Base-by-base conservation (phyloP, 2,888 invertebrate species). In the Cephus spinipes region DNA sequence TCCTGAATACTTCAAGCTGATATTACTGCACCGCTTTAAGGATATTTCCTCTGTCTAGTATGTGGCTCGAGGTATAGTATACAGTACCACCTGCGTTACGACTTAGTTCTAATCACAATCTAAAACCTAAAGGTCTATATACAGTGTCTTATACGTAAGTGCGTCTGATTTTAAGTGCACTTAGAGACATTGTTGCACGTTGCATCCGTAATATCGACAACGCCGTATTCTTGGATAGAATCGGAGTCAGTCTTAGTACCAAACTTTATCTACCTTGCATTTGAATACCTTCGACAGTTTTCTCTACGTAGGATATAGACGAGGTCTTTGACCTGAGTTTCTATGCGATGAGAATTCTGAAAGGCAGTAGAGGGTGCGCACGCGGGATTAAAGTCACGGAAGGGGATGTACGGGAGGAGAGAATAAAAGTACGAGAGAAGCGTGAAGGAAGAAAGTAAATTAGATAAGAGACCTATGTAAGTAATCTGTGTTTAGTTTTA, bases 221-320 rank as follows among this genome's bases (percentile, higher is more conserved):
- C 55, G 55, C 9, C 55, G 23, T 55, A 55, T 23, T 55, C 23
- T 9, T 55, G 23, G 55, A 15, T 55, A 23, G 9, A 23, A 81
- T 76, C 80, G 75, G 80, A 80, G 76, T 76, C 79, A 80, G 81
- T 81, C 80, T 79, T 81, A 83, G 82, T 82, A 82, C 77, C 80
- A 82, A 55, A 83, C 80, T 80, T 83, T 81, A 82, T 82, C 81
- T 78, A 75, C 77, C 82, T 82, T 81, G 79, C 80, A 82, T 82
- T 81, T 80, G 81, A 81, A 81, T 80, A 82, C 78, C 55, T 55
- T 55, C 55, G 2, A 55, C 23, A 23, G 55, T 55, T 9, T 55
- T 55, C 55, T 23, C 23, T 3, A 23, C 23, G 23, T 55, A 15
- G 55, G 23, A 9, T 23, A 15, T 23, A 55, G 55, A 55, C 0